A percentile compares a stretch with the other conserved stretches of the same genome.
Conservation (phyloP, 2,113 vertebrate genomes). For the Aplodontia rufa region DNA sequence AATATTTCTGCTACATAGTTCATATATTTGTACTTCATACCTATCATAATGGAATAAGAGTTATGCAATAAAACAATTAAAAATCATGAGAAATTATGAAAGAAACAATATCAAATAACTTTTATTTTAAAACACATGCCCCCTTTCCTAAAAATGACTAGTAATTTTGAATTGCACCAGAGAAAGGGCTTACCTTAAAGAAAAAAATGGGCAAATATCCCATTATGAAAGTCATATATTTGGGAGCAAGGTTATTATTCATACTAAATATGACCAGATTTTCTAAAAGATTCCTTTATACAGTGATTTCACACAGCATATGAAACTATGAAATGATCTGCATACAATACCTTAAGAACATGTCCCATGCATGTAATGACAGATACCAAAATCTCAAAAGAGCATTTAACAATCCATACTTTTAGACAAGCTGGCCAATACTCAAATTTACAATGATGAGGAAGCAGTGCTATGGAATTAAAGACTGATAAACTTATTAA, state of each 20-base stretch:
- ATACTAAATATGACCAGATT: constrained; percentile 7
- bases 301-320: background rate
- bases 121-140: background rate
- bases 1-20: constrained; percentile 40
- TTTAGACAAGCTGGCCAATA: constrained; percentile 11
- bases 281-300: constrained; percentile 8
- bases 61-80: constrained; percentile 5
- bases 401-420: background rate
- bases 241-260: background rate
- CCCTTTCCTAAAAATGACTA: background rate
- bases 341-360: background rate
- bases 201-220: background rate
- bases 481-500: constrained; percentile 63
- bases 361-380: background rate
- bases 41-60: constrained; percentile 4
- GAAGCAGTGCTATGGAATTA: background rate
- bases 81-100: background rate
- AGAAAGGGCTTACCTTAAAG: background rate
- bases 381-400: background rate
- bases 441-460: background rate
- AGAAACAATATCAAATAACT: background rate
- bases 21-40: background rate
- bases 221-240: background rate
- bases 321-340: constrained; percentile 8
- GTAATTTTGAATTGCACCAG: background rate